Evolutionary conservation across 2,888 invertebrate genomes (phyloP).

Genomic region (Luperina nickerlii): DNA sequence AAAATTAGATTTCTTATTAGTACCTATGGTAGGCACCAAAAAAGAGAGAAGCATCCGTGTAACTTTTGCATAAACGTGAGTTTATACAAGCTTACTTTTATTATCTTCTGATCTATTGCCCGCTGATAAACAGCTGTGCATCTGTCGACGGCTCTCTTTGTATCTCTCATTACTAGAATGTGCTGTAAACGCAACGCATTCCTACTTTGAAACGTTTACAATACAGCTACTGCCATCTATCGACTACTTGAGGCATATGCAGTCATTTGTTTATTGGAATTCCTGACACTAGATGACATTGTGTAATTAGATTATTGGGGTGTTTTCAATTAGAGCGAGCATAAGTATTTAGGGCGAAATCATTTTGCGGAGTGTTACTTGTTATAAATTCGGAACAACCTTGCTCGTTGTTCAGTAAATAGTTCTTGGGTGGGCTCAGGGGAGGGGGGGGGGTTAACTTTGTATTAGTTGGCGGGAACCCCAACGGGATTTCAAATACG

Average conservation of each 20-base stretch:
- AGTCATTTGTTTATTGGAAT: slow-evolving; percentile 24
- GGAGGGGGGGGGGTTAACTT: background rate
- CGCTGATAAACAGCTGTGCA: slow-evolving; percentile 54
- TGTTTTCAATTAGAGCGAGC: slow-evolving; percentile 54
- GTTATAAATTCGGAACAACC: slow-evolving; percentile 36
- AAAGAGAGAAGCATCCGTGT: slow-evolving; percentile 11
- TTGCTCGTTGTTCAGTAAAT: slow-evolving; percentile 16
- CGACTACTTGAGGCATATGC: slow-evolving; percentile 8
- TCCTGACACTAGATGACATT: slow-evolving; percentile 60
- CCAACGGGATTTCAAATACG: background rate
- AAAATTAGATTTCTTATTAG: slow-evolving; percentile 56
- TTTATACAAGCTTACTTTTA: background rate
- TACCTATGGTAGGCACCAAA: slow-evolving; percentile 32
- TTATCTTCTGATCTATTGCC: slow-evolving; percentile 19
- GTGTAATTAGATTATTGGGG: slow-evolving; percentile 41
- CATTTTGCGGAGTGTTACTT: slow-evolving; percentile 39
- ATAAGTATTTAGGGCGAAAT: slow-evolving; percentile 55
- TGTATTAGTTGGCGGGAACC: background rate
- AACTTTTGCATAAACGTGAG: slow-evolving; percentile 11
- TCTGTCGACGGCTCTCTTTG: slow-evolving; percentile 42
- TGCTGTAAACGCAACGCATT: slow-evolving; percentile 21
- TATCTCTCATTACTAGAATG: slow-evolving; percentile 48
- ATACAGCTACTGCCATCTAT: slow-evolving; percentile 58
- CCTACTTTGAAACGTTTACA: slow-evolving; percentile 21
- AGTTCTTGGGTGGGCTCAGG: background rate